Percentiles rank a stretch among this genome's conserved stretches.
Evolutionary conservation across 2,888 invertebrate genomes (phyloP).

Genomic region (Lydus trimaculatus): DNA sequence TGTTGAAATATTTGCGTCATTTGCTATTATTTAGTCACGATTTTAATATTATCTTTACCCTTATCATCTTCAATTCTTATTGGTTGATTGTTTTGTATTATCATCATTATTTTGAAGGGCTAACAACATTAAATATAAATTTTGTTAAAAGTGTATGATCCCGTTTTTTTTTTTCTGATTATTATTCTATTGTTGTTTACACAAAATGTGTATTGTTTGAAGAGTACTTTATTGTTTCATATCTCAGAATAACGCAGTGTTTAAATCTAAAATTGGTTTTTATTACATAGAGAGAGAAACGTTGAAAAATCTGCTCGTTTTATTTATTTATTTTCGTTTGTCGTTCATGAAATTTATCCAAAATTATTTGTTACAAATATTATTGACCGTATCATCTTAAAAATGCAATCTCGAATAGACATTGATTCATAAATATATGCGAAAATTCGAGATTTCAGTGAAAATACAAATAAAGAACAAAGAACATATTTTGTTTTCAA

Average conservation of each 20-base stretch:
- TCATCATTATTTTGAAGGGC: no score
- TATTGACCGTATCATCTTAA: not conserved
- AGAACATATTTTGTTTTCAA: no score
- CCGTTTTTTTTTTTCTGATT: no score
- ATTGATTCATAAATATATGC: no score
- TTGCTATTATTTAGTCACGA: not conserved
- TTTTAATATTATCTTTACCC: not conserved
- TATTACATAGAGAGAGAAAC: not conserved
- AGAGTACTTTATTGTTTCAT: not conserved
- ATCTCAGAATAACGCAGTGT: not conserved
- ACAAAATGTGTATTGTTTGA: not conserved
- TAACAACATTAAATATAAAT: no score
- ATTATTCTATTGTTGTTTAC: not conserved
- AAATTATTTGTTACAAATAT: not conserved
- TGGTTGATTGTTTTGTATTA: not conserved
- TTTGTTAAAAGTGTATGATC: no score
- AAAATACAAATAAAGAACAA: no score
- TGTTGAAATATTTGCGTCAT: not conserved
- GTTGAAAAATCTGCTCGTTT: not conserved
- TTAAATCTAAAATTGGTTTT: not conserved
- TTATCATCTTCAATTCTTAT: not conserved
- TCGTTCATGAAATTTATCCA: not conserved
- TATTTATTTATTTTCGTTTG: not conserved
- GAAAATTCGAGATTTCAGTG: no score
- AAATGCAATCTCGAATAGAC: no score